These are phyloP conservation scores for Arvicola amphibius DNA, from an alignment of 2,797 vertebrate species.

Conservation along the genomic window DNA sequence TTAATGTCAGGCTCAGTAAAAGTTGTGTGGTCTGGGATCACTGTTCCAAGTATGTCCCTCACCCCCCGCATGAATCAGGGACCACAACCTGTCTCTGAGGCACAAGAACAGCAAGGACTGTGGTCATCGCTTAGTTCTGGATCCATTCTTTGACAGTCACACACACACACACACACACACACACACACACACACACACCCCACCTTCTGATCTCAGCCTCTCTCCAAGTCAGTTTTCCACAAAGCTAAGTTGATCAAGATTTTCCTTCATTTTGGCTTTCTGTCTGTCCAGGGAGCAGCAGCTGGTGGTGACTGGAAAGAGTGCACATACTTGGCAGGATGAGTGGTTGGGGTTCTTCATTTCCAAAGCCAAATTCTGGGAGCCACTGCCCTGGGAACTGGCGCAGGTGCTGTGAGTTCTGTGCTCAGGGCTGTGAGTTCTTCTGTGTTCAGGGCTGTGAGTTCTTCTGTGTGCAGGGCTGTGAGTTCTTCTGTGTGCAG, in stretches of 20 bases:
- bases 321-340: not conserved
- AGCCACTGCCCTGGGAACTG: slow-evolving; percentile 62
- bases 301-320: not conserved
- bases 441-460: too few relatives aligned
- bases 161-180: not conserved
- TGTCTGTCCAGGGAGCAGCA: not conserved
- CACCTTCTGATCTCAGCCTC: not conserved
- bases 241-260: not conserved
- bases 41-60: not conserved
- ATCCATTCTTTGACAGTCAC: not conserved
- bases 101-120: not conserved
- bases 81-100: not conserved
- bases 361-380: slow-evolving; percentile 31
- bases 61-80: accelerated
- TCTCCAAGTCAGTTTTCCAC: not conserved
- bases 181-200: not conserved
- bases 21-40: not conserved
- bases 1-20: not conserved
- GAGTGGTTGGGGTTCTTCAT: not conserved
- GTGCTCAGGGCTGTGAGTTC: slow-evolving; percentile 56
- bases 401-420: slow-evolving; percentile 66
- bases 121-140: too few relatives aligned
- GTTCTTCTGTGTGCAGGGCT: too few relatives aligned
- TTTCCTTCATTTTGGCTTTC: slow-evolving; percentile 26
- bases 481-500: too few relatives aligned